A percentile compares a stretch with the other conserved stretches of the same genome.
These are phyloP conservation scores for Colius striatus DNA, from an alignment of 2,113 vertebrate genomes.

Conservation along the genomic window DNA sequence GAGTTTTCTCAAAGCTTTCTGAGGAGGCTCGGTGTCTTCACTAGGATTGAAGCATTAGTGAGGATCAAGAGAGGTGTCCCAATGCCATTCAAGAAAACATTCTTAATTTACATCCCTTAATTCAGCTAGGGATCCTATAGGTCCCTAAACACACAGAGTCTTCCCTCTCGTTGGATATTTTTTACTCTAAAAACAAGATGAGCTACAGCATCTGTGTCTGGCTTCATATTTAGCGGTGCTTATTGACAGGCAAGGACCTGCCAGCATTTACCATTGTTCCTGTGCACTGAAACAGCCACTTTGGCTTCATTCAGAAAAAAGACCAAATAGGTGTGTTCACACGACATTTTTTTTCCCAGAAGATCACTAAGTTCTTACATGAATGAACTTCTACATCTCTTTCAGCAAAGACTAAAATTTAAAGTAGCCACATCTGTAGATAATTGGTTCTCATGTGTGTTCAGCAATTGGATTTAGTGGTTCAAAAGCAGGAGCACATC, in stretches of 20 bases:
- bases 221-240: background rate
- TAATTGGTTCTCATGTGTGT: background rate
- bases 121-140: background rate
- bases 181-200: background rate
- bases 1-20: background rate
- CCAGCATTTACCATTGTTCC: constrained; percentile 21
- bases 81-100: background rate
- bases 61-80: background rate
- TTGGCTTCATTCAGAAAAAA: background rate
- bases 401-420: background rate
- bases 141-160: background rate
- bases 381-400: background rate
- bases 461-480: background rate
- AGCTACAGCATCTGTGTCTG: background rate
- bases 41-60: background rate
- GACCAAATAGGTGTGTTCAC: background rate
- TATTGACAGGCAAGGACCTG: background rate
- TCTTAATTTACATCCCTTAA: background rate
- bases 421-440: background rate
- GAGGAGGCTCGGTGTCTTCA: background rate
- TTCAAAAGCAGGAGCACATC: background rate
- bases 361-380: background rate
- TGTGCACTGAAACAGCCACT: background rate
- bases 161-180: background rate
- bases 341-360: background rate